Evolutionary conservation across 2,797 vertebrate species (phyloP), one percentile per base, ranked within the genome.

Genomic region (Cottoperca gobio): DNA sequence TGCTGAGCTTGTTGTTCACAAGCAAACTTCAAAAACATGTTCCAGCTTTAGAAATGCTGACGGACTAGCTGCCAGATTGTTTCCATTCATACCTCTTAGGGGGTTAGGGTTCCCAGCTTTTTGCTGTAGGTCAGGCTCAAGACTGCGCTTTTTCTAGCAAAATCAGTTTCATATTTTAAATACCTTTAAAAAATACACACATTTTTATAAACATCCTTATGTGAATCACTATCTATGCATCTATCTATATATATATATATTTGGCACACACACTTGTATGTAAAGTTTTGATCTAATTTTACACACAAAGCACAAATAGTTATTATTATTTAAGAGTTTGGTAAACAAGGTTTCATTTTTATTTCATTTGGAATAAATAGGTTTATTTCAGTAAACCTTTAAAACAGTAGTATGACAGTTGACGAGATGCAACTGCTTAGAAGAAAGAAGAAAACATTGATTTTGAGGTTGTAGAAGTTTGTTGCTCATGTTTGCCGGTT

Each of bases 401-500:
- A 59, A 61, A 61, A n/a, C 40, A 17, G 40, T 17, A 42, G 16
- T 70, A 5, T 35, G 58, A 78, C 64, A 68, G 39, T 1, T 42
- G 52, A 54, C 10, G 61, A 23, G 10, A 49, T 9, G 37, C 33
- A 16, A 68, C 0, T 3, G 5, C 28, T 0, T 5, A 72, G 7
- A 2, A 6, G n/a, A n/a, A n/a, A n/a, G 8, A 53, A 17, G 19
- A 54, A 17, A 48, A n/a, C 23, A 13, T 4, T 5, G 33, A 33
- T 19, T 66, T 59, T 1, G 50, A 42, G 17, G 66, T 24, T 33
- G 49, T n/a, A 14, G 16, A n/a, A 24, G 14, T 13, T 39, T 23
- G 63, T 12, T 31, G 28, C 57, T 90, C 78, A 87, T 17, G 73
- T 70, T 2, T 75, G 60, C 45, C 3, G 68, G 23, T 62, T 62